Base-by-base conservation (phyloP, 2,797 vertebrate species). In the Octomys mimax region DNA sequence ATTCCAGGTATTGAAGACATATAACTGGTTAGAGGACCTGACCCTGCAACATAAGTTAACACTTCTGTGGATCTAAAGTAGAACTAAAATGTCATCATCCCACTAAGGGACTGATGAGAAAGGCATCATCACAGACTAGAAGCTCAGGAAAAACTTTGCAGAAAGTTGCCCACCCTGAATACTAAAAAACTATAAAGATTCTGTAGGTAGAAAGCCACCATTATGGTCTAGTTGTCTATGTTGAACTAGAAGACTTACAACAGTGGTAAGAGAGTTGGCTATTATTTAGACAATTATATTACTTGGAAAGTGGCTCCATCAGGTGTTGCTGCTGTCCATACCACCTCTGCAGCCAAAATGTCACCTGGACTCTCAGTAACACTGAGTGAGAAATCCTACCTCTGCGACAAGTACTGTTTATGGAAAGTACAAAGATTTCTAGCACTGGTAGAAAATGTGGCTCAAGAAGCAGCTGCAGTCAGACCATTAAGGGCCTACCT, bases 361-460 rank as follows among this genome's bases (percentile, higher is more conserved):
- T 96, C 97, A 97, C 71, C 64, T 94, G 89, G 87, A 91, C n/a
- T 59, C 70, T 96, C 75, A 87, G 49, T 64, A 94, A 82, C 42
- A 73, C 2, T 54, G 92, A 36, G 24, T 79, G 59, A 89, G 77
- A 95, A 96, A 81, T 91, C n/a, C 81, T 85, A 80, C 64, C 87
- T 97, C 77, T 89, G 54, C 81, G 71, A 42, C 39, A 92, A 94
- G 26, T 46, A 73, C 42, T 92, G 46, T 88, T 89, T 71, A 84
- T 19, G 24, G 70, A n/a, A 93, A 80, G 36, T 13, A 5, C 64
- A 59, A 13, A 85, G 68, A 88, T 88, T 78, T 80, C 64, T 82
- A 59, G 3, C n/a, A 70, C 81, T 88, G n/a, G 21, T 75, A 57
- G 66, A 81, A 66, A 96, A 93, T 39, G 12, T 54, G 36, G 70